A percentile compares a stretch with the other conserved stretches of the same genome.
Conservation (phyloP, 92 coral and sea anemone species). For the Blastomussa wellsi region DNA sequence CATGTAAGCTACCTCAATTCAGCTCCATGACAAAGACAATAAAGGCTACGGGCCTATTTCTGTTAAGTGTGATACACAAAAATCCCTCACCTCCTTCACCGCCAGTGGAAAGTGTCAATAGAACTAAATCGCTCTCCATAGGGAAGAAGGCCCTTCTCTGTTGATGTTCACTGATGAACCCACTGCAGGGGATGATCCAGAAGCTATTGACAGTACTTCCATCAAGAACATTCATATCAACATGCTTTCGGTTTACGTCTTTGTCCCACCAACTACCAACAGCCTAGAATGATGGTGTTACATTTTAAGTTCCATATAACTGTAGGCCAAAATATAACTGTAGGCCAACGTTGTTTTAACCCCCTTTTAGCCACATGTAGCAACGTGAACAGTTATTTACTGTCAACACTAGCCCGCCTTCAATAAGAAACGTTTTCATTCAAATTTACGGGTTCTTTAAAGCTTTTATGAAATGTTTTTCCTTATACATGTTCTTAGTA, state of each 20-base stretch:
- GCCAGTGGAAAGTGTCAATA: background rate
- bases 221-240: conserved; percentile 23
- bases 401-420: background rate
- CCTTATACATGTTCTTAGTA: background rate
- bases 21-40: no score
- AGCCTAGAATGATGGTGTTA: background rate
- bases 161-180: conserved; percentile 27
- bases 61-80: no score
- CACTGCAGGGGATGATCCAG: conserved; percentile 34
- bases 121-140: conserved; percentile 53
- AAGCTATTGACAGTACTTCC: conserved; percentile 21
- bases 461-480: background rate
- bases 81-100: background rate
- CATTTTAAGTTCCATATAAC: background rate
- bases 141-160: conserved; percentile 35
- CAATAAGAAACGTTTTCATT: background rate
- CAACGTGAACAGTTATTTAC: background rate
- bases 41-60: no score
- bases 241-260: conserved; percentile 6
- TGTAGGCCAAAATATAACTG: no score
- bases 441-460: background rate
- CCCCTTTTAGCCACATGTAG: no score
- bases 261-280: conserved; percentile 8
- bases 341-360: no score
- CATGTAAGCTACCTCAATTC: no score